Conservation (phyloP, 2,113 vertebrate species). For the Otolemur garnettii region DNA sequence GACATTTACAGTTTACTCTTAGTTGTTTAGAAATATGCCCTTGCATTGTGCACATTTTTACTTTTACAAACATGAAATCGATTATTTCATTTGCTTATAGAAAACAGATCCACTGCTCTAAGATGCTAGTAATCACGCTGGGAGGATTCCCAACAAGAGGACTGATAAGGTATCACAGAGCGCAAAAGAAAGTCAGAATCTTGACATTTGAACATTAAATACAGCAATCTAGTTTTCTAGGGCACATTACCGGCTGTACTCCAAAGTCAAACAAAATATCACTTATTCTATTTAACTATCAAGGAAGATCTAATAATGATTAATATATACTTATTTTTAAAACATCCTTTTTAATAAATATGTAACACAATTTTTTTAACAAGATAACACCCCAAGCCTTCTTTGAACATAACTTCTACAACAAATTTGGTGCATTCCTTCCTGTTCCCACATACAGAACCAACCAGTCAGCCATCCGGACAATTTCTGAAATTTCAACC, state of each 20-base stretch:
- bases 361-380: not conserved
- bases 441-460: not conserved
- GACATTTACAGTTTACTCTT: too few species aligned
- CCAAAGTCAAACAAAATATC: not conserved
- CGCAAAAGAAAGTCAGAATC: not conserved
- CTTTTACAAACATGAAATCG: conserved; percentile 27
- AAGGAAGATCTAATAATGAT: not conserved
- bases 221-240: not conserved
- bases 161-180: not conserved
- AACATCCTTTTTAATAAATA: conserved; percentile 23
- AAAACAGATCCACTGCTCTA: not conserved
- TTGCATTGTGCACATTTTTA: not conserved
- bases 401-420: not conserved
- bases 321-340: not conserved
- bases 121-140: not conserved
- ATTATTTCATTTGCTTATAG: conserved; percentile 3
- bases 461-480: not conserved
- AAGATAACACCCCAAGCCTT: not conserved
- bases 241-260: not conserved
- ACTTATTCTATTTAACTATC: not conserved
- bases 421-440: not conserved
- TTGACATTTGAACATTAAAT: not conserved
- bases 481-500: not conserved
- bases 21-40: too few species aligned
- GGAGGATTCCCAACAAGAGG: not conserved